Percentiles rank a stretch among this genome's conserved stretches.
These are phyloP conservation scores for Podarcis lilfordi DNA, from an alignment of 2,797 vertebrate genomes.

Conservation along the genomic window DNA sequence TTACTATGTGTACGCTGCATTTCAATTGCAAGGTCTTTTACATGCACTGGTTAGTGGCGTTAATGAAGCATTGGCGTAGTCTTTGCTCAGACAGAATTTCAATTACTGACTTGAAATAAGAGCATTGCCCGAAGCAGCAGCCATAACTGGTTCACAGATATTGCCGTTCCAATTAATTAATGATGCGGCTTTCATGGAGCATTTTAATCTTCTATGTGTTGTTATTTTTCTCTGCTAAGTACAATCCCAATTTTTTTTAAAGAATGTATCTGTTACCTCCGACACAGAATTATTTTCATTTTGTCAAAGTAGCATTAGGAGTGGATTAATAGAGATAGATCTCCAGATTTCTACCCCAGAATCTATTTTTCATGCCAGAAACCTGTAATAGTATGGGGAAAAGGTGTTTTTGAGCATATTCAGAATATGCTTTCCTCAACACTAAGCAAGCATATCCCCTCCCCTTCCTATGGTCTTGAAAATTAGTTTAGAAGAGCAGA, in stretches of 20 bases:
- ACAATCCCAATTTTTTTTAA: neutral
- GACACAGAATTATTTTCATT: neutral
- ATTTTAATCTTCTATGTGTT: conserved; percentile 22
- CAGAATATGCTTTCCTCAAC: neutral
- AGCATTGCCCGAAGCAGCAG: conserved; percentile 4
- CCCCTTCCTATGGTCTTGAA: neutral
- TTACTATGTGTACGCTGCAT: neutral
- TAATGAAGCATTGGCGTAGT: neutral
- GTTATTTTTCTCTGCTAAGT: neutral
- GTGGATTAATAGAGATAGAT: neutral
- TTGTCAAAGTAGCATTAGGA: neutral
- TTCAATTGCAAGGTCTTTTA: neutral
- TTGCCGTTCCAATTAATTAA: conserved; percentile 32
- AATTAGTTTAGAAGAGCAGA: no score
- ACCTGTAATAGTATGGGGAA: neutral
- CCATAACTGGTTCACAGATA: conserved; percentile 5
- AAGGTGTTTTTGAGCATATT: neutral
- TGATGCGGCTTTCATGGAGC: neutral
- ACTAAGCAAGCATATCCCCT: no score
- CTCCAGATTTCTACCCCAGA: neutral
- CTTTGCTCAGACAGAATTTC: conserved; percentile 10
- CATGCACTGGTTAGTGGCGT: neutral
- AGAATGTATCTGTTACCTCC: neutral
- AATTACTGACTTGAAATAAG: conserved; percentile 18
- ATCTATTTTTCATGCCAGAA: neutral